Evolutionary conservation across 2,113 vertebrate species (phyloP).

Genomic region (Hemicordylus capensis): DNA sequence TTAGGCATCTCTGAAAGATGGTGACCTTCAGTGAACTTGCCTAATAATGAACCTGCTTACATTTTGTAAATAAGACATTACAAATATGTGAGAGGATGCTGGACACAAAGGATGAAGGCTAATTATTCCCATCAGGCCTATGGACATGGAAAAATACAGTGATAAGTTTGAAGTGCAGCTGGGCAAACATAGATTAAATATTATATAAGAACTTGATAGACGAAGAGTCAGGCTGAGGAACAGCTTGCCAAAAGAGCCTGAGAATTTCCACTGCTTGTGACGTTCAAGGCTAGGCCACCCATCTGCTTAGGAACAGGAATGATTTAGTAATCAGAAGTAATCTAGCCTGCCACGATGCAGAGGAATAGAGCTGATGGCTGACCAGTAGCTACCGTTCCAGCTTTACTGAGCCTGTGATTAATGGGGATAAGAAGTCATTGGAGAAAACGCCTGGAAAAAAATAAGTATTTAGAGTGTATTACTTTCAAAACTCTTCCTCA

Average conservation of each 20-base stretch:
- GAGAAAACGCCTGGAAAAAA: conserved; percentile 26
- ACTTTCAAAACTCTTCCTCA: not conserved
- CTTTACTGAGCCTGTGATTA: conserved; percentile 57
- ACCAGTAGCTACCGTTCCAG: conserved; percentile 49
- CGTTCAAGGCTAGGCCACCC: conserved; percentile 54
- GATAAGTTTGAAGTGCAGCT: conserved; percentile 17
- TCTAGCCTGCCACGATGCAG: conserved; percentile 49
- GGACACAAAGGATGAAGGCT: conserved; percentile 4
- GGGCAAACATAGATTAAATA: conserved; percentile 35
- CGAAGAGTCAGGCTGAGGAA: conserved; percentile 8
- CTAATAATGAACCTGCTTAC: not conserved
- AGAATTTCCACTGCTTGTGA: conserved; percentile 40
- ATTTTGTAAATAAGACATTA: not conserved
- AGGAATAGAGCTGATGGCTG: conserved; percentile 47
- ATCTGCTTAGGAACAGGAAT: conserved; percentile 48
- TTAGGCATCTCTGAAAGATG: not conserved
- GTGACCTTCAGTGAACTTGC: not conserved
- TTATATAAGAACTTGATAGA: conserved; percentile 41
- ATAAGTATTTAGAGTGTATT: conserved; percentile 24
- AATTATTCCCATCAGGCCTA: conserved; percentile 3
- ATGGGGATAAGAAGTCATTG: conserved; percentile 57
- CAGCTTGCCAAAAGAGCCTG: conserved; percentile 41
- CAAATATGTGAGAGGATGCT: conserved; percentile 5
- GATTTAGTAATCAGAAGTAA: conserved; percentile 48
- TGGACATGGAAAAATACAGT: conserved; percentile 12